Base-by-base conservation (phyloP, 2,113 vertebrate genomes). In the Machaerirhynchus nigripectus region DNA sequence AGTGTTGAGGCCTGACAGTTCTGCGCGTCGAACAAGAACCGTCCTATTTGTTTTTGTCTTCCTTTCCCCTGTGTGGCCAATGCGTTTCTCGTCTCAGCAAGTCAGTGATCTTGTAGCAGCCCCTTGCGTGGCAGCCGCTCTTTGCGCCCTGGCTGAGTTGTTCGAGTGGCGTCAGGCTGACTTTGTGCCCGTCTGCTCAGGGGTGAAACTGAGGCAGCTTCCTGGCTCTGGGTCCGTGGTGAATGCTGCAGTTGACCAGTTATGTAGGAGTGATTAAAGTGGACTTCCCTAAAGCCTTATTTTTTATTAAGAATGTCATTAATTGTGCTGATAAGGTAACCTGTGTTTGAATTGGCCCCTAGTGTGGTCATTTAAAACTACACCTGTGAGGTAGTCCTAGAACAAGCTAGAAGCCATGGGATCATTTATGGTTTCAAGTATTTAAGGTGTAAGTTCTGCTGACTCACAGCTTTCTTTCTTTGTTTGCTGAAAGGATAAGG, bases 21-120 rank as follows among this genome's bases (percentile, higher is more conserved):
- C 40, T 6, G 28, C 2, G 7, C 9, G 40, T 22, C 50, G 14
- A 47, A 9, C 6, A 3, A 44, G 55, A 27, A 14, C 28, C 6
- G 2, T 14, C 6, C 26, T 42, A 1, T 44, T 15, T 35, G 50
- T 31, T 33, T 33, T 28, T 27, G 21, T 33, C 7, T n/a, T 50
- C 35, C 13, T 61, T 21, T 22, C 28, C 10, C 24, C 49, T 15
- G 33, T 11, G 17, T 15, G 17, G 15, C 33, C 28, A 1, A 0
- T 4, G 56, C 3, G 0, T 31, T 50, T 46, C 35, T 67, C 21
- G 0, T 30, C 27, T 27, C 57, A 22, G 42, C 53, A 9, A 14
- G 40, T 10, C 63, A 0, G n/a, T 2, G 40, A 1, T 49, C 30
- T 10, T 5, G 53, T 2, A 17, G 44, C 28, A 6, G 37, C 6